Evolutionary conservation across 2,888 invertebrate genomes (phyloP), one percentile per base, ranked within the genome.

Genomic region (Stomorhina lunata): DNA sequence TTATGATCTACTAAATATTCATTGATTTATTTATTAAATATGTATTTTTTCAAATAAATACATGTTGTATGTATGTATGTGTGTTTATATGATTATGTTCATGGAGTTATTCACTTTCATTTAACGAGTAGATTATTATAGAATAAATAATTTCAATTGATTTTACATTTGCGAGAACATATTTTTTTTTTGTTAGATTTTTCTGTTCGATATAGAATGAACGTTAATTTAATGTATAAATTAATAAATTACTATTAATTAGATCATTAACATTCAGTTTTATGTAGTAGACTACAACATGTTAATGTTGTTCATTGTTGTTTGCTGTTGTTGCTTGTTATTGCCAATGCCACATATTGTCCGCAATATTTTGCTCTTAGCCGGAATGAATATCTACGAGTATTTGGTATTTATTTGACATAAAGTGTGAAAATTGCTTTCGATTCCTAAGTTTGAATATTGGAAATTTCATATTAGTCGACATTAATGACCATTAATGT

Each of bases 171-270:
- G 20, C 34, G 17, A 27, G 4, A 5, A 43, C 12, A n/a, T 17
- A 15, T 15, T 29, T 0, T 25, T 50, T 65, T 10, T 7, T 22
- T 29, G 0, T 10, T 37, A 37, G 9, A 12, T 9, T 37, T 37
- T n/a, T n/a, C n/a, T n/a, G n/a, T n/a, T n/a, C n/a, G n/a, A n/a
- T n/a, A n/a, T n/a, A n/a, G n/a, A n/a, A n/a, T 15, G 61, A 43
- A 25, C 22, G 1, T 34, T 66, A 27, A 34, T 50, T 34, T 34
- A 48, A 25, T 37, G 34, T 53, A 68, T 37, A 53, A 68, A 68
- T 53, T 37, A 68, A 68, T 68, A 68, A 68, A 53, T 68, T 68
- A 53, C 15, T 40, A 12, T 53, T 53, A 68, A 68, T 68, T 53
- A 40, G 7, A 68, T 68, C 37, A 68, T 68, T 53, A 53, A 40